Percentiles rank a stretch among this genome's conserved stretches.
phyloP scores from a whole-genome alignment of 2,888 invertebrate species.

The Lochmaea capreae region DNA sequence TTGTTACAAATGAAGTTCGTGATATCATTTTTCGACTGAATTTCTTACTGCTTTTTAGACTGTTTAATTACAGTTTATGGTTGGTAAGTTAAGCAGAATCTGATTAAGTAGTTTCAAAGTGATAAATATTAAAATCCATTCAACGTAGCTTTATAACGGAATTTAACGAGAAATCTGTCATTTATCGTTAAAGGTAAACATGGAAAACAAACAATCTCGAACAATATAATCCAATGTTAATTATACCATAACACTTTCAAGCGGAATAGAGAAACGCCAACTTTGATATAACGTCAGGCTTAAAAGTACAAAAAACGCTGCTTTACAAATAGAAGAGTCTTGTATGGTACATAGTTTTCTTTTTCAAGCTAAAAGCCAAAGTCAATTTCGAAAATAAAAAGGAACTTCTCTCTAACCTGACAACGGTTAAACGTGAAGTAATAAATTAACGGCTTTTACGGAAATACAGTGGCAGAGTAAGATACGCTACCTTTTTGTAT shows the following conservation, averaged over 20 bases:
- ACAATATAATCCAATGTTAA: slow-evolving; percentile 34
- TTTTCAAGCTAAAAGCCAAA: slow-evolving; percentile 17
- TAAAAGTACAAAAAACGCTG: slow-evolving; percentile 20
- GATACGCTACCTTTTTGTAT: not conserved
- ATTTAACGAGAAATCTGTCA: slow-evolving; percentile 30
- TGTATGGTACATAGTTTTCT: slow-evolving; percentile 1
- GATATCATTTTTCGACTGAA: too few species aligned
- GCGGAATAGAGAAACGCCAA: slow-evolving; percentile 18
- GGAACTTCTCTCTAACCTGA: slow-evolving; percentile 17
- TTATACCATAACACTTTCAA: slow-evolving; percentile 29
- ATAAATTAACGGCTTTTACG: slow-evolving; percentile 17
- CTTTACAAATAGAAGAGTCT: slow-evolving; percentile 21
- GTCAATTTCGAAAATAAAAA: slow-evolving; percentile 15
- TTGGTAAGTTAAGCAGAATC: not conserved
- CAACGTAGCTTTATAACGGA: too few species aligned
- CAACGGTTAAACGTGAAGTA: slow-evolving; percentile 11
- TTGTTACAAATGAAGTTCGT: too few species aligned
- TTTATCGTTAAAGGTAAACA: slow-evolving; percentile 29
- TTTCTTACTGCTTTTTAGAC: too few species aligned
- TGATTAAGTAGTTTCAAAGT: not conserved
- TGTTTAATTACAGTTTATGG: not conserved
- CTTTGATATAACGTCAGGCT: slow-evolving; percentile 15
- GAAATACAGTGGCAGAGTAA: not conserved
- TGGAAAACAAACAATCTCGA: slow-evolving; percentile 32
- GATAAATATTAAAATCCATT: not conserved